Evolutionary conservation across 2,797 vertebrate genomes (phyloP), one percentile per base, ranked within the genome.

Genomic region (Babyrousa celebensis): DNA sequence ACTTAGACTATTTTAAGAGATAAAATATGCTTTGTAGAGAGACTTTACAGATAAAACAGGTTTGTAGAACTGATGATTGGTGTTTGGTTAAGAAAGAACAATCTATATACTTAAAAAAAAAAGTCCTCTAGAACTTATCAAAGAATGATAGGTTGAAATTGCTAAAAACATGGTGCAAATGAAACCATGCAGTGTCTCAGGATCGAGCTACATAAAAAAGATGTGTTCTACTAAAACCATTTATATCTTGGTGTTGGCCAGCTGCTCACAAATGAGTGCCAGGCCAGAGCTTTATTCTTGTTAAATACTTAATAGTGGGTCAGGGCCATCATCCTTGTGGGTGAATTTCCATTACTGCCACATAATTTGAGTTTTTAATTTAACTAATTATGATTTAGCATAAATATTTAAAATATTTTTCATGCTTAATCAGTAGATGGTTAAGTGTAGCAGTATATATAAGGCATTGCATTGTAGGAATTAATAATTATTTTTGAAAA

Each of bases 401-500:
- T 48, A 65, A 82, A 9, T 78, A 54, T 52, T 95, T 68, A 70
- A 94, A 68, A 63, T 85, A 72, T 12, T 71, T 96, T 87, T 96
- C 65, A 92, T 58, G 40, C 25, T 20, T 92, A 72, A 77, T 77
- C 12, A 68, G 72, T 87, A 88, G 15, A 48, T 56, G 62, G 20
- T 70, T 88, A 84, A 82, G 36, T 78, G 0, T 94, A 85, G 56
- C 72, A 88, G 29, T 67, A 62, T n/a, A n/a, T 15, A 54, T 11
- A 95, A 85, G 12, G 27, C 56, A 40, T 82, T 91, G 88, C 91
- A 80, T n/a, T 36, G 18, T 71, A 58, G 68, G 56, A 91, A 96
- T 62, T 94, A 17, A 54, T 93, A 36, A 85, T 80, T 87, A 65
- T 85, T 95, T 92, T 92, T 68, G 56, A 71, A 96, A 96, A 85